Evolutionary conservation across 1,140 invertebrate species (phyloP).

Genomic region (Drosophila varians): DNA sequence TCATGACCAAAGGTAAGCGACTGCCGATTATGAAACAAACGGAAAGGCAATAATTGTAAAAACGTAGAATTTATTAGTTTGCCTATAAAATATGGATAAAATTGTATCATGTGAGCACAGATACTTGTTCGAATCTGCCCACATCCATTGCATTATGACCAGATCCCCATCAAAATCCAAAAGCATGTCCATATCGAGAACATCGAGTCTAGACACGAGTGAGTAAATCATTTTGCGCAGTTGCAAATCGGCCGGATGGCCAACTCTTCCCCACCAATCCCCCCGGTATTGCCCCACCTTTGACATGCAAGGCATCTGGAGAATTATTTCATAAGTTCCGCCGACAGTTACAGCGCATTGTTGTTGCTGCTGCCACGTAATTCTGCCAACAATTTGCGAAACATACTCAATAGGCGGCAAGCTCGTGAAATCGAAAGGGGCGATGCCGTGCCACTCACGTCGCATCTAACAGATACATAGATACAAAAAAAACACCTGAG

Average conservation of each 20-base stretch:
- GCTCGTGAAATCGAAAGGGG: constrained; percentile 43
- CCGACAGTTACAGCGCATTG: constrained; percentile 45
- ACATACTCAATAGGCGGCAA: constrained; percentile 31
- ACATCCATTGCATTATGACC: constrained; percentile 5
- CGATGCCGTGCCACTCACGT: constrained; percentile 32
- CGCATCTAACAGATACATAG: constrained; percentile 40
- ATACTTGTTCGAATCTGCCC: constrained; percentile 1
- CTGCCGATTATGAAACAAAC: no score
- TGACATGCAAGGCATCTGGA: constrained; percentile 25
- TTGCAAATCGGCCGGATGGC: constrained; percentile 19
- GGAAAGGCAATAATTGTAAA: no score
- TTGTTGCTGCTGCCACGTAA: constrained; percentile 57
- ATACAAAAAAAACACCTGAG: constrained; percentile 1
- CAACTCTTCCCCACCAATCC: neutral
- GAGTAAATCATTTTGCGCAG: constrained; percentile 45
- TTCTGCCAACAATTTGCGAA: constrained; percentile 72
- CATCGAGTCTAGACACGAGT: constrained; percentile 12
- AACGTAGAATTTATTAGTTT: neutral
- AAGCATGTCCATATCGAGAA: constrained; percentile 31
- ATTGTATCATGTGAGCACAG: constrained; percentile 14
- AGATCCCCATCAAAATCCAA: constrained; percentile 5
- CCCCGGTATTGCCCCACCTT: constrained; percentile 3
- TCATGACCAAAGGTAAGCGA: neutral
- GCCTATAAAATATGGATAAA: constrained; percentile 1
- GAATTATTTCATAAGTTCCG: constrained; percentile 71